Evolutionary conservation across 2,797 vertebrate species (phyloP).

Genomic region (Neopelma chrysocephalum): DNA sequence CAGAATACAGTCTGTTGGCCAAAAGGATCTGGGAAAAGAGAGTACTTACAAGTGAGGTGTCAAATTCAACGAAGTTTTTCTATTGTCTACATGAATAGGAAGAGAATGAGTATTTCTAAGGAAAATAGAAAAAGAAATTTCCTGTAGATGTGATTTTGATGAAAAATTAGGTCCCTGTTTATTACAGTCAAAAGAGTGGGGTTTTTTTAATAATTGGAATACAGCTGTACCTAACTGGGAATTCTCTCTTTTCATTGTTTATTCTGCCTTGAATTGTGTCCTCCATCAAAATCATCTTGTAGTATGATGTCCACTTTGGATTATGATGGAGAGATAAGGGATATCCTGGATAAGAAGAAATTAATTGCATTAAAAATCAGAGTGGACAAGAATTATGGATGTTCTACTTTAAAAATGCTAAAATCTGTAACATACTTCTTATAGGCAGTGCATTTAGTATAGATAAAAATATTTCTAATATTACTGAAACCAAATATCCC

Average conservation of each 20-base stretch:
- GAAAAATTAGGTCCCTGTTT: background rate
- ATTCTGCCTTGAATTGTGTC: accelerated
- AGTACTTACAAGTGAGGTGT: background rate
- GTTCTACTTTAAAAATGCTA: background rate
- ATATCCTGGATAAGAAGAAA: background rate
- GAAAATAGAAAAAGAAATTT: background rate
- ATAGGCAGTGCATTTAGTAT: background rate
- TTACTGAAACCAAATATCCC: background rate
- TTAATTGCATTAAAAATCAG: background rate
- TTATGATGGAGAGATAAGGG: background rate
- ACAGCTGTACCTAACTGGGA: background rate
- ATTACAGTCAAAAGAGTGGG: background rate
- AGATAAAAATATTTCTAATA: background rate
- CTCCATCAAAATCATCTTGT: background rate
- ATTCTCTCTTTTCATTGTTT: background rate
- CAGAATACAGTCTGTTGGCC: background rate
- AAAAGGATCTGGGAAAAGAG: background rate
- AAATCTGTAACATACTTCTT: background rate
- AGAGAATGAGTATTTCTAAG: background rate
- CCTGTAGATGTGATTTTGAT: background rate
- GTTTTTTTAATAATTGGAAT: background rate
- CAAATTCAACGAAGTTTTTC: background rate
- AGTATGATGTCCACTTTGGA: background rate
- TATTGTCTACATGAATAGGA: background rate
- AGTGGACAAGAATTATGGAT: background rate